Base-by-base conservation (phyloP, 2,113 vertebrate species). In the Chrysemys picta region DNA sequence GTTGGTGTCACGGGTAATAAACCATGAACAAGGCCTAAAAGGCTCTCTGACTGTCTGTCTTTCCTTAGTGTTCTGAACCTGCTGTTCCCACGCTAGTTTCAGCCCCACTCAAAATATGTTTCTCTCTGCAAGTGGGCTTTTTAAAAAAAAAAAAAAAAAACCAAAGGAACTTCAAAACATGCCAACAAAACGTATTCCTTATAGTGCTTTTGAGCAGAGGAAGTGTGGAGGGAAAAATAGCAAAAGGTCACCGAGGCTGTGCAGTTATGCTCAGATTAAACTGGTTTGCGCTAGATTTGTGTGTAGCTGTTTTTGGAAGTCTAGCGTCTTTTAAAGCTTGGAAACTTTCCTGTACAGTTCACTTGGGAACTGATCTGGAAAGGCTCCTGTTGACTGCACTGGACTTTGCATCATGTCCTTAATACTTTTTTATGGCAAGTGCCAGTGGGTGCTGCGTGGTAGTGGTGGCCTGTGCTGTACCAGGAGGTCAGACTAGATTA, bases 211-310 rank as follows among this genome's bases (percentile, higher is more conserved):
- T 27, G 25, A 80, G 87, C 59, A 3, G 14, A 78, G 65, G 35
- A 38, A 19, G 3, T 0, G 31, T 80, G 3, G 79, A 45, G 45
- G 24, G 57, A 47, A 89, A 87, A 59, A 56, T 54, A 35, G n/a
- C n/a, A 4, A 21, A 8, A 54, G 35, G 17, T 54, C 25, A 22
- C 1, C 3, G 31, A 82, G 81, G 25, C 72, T 49, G 27, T n/a
- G 0, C 16, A 0, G 31, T 69, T 42, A 27, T 21, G 2, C 6
- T 65, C n/a, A 0, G 49, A 57, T 93, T 92, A 94, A 96, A 95
- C 97, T 94, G 91, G 97, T 96, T 91, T 85, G 93, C 72, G 54
- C 69, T 53, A 29, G 13, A 12, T 80, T 69, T 45, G 45, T 82
- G 38, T 82, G 56, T 7, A 5, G 42, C 35, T 0, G 80, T 85